Base-by-base conservation (phyloP, 2,888 invertebrate species). In the Drosophila phalerata region DNA sequence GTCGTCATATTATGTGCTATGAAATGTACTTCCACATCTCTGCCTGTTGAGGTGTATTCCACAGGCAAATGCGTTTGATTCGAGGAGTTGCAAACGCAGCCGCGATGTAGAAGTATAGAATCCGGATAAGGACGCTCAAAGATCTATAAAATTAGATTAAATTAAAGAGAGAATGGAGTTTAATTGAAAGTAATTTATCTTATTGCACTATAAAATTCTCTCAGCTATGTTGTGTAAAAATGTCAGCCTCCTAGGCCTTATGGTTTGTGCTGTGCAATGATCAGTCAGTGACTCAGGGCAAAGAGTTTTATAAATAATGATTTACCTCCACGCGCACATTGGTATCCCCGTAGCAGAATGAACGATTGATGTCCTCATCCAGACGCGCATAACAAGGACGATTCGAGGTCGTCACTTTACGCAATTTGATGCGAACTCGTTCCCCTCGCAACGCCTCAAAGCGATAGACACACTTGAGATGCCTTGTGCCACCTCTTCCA, bases 391-490 rank as follows among this genome's bases (percentile, higher is more conserved):
- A 91, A 65, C 93, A 93, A 34, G 88, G 76, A 19, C 94, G 92
- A 86, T 95, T 94, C 61, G 94, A 94, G 9, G 95, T 95, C n/a
- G 94, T 93, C 4, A 97, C 94, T 71, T 95, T 95, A 88, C 95
- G 96, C 57, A 97, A 94, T 60, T 96, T 95, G 52, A 98, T 93
- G 70, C 96, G 95, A 51, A 97, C 95, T 51, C 96, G 94, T 91
- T 97, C 97, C 51, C 97, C 97, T 56, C 95, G 95, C 86, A 96
- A 96, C 0, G 96, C 97, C 93, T 97, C 97, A 90, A 97, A 97
- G 49, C 97, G 96, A 92, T 97, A 97, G 48, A 96, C 94, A 92
- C 98, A 98, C 95, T 96, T 97, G 19, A 97, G 94, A 92, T 97
- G 96, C 70, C 94, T 94, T 9, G 96, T 94, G 32, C 97, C 97